Base-by-base conservation (phyloP, 2,888 invertebrate species). In the Synanthedon myopaeformis region DNA sequence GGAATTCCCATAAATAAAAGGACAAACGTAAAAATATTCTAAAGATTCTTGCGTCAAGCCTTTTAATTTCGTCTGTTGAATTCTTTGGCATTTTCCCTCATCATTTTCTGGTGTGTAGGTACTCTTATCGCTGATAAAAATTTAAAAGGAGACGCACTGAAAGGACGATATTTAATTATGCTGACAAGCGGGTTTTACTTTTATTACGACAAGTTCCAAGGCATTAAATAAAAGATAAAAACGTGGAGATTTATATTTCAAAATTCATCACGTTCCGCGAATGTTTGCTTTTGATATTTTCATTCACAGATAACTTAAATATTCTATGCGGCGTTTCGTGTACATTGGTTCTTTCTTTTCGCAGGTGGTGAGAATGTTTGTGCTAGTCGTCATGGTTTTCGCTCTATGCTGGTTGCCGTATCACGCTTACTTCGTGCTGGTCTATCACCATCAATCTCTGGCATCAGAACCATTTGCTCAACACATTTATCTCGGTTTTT, bases 361-460 rank as follows among this genome's bases (percentile, higher is more conserved):
- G 4, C 84, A 94, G 94, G 95, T 96, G 54, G 96, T 96, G 41
- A 92, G 93, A 60, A 95, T 95, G 94, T 95, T 96, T 76, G 94
- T 96, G 49, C 89, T 94, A 17, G 92, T 96, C 51, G 95, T 96
- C 57, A 88, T 92, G 67, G 93, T 95, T 57, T 96, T 96, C 71
- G 95, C 92, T 0, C 88, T 96, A 0, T 96, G 96, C 77, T 96
- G 96, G 96, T 79, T 96, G 57, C 96, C 96, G 1, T 95, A 96
- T 78, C 96, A 96, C 68, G 89, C 91, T 28, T 96, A 94, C 83
- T 96, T 96, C 80, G 92, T 96, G 59, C 90, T 95, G 71, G 89
- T 92, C 1, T 90, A 87, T 65, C 87, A 87, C 59, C 82, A 84
- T 56, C 86, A 81, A 60, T 90, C 92, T 52, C 89, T 92, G 62